Percentiles rank a stretch among this genome's conserved stretches.
phyloP scores from a whole-genome alignment of 2,888 invertebrate species.

The Axea sp. region DNA sequence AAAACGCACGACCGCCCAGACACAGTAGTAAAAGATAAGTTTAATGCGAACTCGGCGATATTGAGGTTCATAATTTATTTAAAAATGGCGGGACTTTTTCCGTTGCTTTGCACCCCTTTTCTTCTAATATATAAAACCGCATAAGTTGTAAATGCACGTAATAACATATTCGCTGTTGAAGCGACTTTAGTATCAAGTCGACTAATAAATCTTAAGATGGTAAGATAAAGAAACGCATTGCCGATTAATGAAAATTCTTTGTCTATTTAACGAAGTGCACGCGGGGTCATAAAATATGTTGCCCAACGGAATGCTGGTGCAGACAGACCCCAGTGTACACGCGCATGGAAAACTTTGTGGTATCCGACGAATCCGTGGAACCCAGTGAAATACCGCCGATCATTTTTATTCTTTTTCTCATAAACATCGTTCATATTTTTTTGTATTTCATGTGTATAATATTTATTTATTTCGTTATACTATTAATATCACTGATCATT shows the following conservation, averaged over 20 bases:
- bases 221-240: conserved; percentile 55
- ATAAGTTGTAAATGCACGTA: conserved; percentile 46
- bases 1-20: conserved; percentile 11
- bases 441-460: conserved; percentile 41
- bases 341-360: conserved; percentile 43
- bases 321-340: conserved; percentile 16
- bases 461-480: no score
- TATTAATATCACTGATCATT: no score
- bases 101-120: conserved; percentile 1
- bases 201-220: conserved; percentile 53
- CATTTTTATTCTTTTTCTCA: conserved; percentile 31
- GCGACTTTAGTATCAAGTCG: conserved; percentile 44
- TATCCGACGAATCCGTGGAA: conserved; percentile 48
- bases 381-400: conserved; percentile 24
- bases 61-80: conserved; percentile 38
- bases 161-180: conserved; percentile 39
- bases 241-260: conserved; percentile 60
- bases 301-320: conserved; percentile 29
- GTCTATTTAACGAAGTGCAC: conserved; percentile 50
- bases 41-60: conserved; percentile 29
- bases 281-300: conserved; percentile 49
- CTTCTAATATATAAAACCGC: conserved; percentile 24
- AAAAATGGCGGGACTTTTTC: conserved; percentile 24
- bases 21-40: conserved; percentile 45
- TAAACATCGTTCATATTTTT: conserved; percentile 43